Base-by-base conservation (phyloP, 1,140 invertebrate genomes). In the Mamestra configurata region DNA sequence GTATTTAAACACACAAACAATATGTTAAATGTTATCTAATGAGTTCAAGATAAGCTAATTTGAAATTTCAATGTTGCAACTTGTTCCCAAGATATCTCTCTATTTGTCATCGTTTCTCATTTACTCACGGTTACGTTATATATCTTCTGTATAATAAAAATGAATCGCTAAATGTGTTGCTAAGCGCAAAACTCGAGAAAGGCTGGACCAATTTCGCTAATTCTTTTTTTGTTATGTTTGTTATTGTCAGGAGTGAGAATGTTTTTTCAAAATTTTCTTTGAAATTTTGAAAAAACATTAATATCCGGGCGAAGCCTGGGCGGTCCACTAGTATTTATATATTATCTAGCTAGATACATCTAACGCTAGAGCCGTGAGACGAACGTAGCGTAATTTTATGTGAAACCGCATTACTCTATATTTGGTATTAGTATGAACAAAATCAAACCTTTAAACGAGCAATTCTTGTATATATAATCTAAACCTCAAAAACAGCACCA, bases 61-160 rank as follows among this genome's bases (percentile, higher is more conserved):
- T 27, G 3, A 7, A 49, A 37, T 35, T 57, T 27, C 15, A 7
- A 49, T 22, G 66, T 22, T 46, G 66, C 66, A 43, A 66, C 40
- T 27, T 27, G 66, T 70, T 70, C 66, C 6, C 20, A 70, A 70
- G 20, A 70, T 66, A 70, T 46, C 22, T 68, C 24, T 35, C 8
- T 66, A 49, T 70, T 70, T 70, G 43, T 46, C 43, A 40, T 10
- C 15, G 13, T 59, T 24, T 27, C 53, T 43, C 10, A 59, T 66
- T 66, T 66, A 40, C 61, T 66, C 35, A 66, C 35, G 35, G 40
- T 40, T 43, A 66, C n/a, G n/a, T n/a, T n/a, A n/a, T n/a, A n/a
- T n/a, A n/a, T n/a, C n/a, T n/a, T n/a, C n/a, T n/a, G n/a, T n/a
- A n/a, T n/a, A n/a, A n/a, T n/a, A n/a, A n/a, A n/a, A n/a, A n/a